These are phyloP conservation scores for Lophochroa leadbeateri DNA, from an alignment of 2,113 vertebrate species.

Conservation along the genomic window DNA sequence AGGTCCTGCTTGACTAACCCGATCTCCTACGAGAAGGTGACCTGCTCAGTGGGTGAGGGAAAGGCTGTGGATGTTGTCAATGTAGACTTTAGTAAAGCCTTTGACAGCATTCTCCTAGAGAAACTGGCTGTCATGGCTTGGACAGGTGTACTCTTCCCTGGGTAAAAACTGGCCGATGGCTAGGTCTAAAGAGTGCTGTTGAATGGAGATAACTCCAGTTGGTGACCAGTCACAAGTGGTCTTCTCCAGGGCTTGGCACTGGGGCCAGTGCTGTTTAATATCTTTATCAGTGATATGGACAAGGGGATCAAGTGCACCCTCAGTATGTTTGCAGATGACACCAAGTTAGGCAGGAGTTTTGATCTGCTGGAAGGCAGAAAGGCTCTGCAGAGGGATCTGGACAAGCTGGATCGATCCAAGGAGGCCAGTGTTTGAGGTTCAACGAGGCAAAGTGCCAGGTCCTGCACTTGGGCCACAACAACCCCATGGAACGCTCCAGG, in stretches of 20 bases:
- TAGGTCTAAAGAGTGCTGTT: background rate
- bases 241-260: background rate
- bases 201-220: background rate
- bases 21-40: background rate
- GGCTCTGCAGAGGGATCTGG: background rate
- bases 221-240: background rate
- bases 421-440: background rate
- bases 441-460: background rate
- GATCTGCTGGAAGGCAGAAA: background rate
- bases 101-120: background rate
- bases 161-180: background rate
- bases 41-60: background rate
- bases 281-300: background rate
- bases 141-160: background rate
- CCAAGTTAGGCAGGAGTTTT: background rate
- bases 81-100: background rate
- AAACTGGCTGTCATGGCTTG: background rate
- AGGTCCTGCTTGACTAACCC: background rate
- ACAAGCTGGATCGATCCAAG: background rate
- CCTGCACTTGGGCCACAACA: background rate
- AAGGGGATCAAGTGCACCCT: background rate
- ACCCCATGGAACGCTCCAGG: background rate
- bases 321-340: background rate
- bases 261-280: background rate
- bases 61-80: background rate